These are phyloP conservation scores for Acomys russatus DNA, from an alignment of 2,797 vertebrate species.

Conservation along the genomic window DNA sequence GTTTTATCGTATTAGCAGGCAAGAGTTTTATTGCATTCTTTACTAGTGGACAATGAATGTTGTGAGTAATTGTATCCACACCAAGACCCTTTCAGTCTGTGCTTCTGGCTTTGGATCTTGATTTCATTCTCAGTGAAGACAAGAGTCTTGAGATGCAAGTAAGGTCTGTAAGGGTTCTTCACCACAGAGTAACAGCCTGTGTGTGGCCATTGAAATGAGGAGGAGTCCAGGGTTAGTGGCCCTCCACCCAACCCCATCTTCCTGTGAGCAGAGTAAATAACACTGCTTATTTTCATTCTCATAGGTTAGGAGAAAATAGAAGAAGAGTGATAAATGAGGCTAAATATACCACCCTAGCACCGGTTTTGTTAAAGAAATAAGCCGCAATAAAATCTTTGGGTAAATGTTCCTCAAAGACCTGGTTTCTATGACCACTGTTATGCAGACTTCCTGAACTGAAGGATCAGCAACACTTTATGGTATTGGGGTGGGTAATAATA, in stretches of 20 bases:
- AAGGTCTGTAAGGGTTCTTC: neutral
- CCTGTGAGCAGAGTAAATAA: neutral
- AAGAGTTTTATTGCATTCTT: neutral
- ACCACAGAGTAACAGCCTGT: neutral
- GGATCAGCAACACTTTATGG: slow-evolving; percentile 24
- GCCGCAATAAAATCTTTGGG: slow-evolving; percentile 5
- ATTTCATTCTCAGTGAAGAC: slow-evolving; percentile 25
- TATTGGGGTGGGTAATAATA: slow-evolving; percentile 43
- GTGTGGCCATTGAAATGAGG: neutral
- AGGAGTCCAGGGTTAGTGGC: neutral
- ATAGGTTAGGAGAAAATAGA: slow-evolving; percentile 26
- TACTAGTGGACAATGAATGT: neutral
- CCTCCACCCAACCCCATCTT: neutral
- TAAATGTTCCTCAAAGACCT: slow-evolving; percentile 1
- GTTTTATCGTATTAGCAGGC: neutral
- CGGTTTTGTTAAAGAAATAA: slow-evolving; percentile 55
- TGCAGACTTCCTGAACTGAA: slow-evolving; percentile 45
- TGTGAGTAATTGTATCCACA: neutral
- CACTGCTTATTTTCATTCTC: slow-evolving; percentile 47
- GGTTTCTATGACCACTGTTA: neutral
- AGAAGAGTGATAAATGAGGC: slow-evolving; percentile 7
- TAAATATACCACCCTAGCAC: neutral
- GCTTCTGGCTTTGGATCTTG: neutral
- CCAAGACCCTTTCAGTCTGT: neutral
- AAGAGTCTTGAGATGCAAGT: slow-evolving; percentile 5